Evolutionary conservation across 2,888 invertebrate genomes (phyloP).

Genomic region (Crocallis elinguaria): DNA sequence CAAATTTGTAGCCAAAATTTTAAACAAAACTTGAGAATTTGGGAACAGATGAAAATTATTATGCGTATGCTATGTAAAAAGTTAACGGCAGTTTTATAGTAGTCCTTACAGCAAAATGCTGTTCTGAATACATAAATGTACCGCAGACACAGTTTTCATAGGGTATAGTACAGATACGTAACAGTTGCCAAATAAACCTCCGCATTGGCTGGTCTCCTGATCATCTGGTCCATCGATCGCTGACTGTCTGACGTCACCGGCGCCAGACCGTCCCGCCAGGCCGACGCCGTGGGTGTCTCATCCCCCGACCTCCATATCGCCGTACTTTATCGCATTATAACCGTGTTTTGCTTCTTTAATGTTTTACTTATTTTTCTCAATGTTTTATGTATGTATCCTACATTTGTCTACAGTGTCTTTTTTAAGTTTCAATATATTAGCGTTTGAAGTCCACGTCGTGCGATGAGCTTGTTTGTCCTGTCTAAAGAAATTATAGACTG

Average conservation of each 20-base stretch:
- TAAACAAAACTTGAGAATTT: too few species aligned
- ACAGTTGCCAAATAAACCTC: conserved; percentile 41
- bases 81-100: too few species aligned
- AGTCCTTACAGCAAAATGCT: too few species aligned
- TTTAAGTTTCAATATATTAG: too few species aligned
- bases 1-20: too few species aligned
- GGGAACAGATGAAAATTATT: too few species aligned
- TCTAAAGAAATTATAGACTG: too few species aligned
- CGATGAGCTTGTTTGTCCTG: too few species aligned
- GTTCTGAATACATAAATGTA: too few species aligned
- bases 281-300: conserved; percentile 54
- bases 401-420: too few species aligned
- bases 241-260: conserved; percentile 61
- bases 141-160: background rate
- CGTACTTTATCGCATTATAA: conserved; percentile 34
- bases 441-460: too few species aligned
- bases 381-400: conserved; percentile 4
- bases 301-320: conserved; percentile 52
- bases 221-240: conserved; percentile 70
- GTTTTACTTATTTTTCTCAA: conserved; percentile 17
- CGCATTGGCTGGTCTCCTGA: conserved; percentile 41
- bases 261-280: conserved; percentile 67
- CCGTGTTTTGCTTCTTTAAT: conserved; percentile 34
- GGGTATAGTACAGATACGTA: background rate
- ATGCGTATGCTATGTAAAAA: too few species aligned